Conservation (phyloP, 2,113 vertebrate species). For the Uria aalge region DNA sequence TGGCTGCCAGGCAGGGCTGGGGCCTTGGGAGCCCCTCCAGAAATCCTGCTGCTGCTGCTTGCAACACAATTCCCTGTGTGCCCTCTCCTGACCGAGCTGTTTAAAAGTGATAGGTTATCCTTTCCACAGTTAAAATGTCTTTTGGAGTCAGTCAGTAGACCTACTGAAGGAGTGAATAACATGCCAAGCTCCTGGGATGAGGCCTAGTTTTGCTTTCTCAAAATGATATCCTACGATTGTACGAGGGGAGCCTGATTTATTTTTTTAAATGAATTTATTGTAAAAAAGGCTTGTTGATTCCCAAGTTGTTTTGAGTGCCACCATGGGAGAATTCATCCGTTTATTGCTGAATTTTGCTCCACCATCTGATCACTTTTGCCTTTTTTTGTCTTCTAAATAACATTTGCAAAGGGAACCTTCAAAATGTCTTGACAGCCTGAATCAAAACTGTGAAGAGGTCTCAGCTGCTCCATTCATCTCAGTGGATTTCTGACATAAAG, state of each 20-base stretch:
- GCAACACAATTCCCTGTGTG: neutral
- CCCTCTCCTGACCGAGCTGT: neutral
- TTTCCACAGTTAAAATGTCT: neutral
- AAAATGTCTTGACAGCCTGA: constrained; percentile 16
- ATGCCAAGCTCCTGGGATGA: neutral
- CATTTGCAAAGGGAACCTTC: neutral
- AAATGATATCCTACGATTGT: neutral
- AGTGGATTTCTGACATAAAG: neutral
- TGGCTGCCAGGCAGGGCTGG: accelerated
- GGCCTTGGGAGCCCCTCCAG: neutral
- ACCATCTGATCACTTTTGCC: neutral
- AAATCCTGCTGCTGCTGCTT: neutral
- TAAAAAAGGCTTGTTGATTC: neutral
- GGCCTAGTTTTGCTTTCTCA: neutral
- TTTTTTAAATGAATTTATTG: neutral
- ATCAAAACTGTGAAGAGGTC: constrained; percentile 41
- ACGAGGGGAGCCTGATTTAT: neutral
- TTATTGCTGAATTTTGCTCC: neutral
- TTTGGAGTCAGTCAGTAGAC: neutral
- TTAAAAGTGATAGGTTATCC: neutral
- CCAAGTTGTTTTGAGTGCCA: neutral
- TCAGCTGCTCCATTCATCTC: constrained; percentile 51
- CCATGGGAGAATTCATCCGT: neutral
- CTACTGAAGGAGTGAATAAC: neutral
- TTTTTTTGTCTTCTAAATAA: neutral